Evolutionary conservation across 2,888 invertebrate genomes (phyloP).

Genomic region (Hymenopus coronatus): DNA sequence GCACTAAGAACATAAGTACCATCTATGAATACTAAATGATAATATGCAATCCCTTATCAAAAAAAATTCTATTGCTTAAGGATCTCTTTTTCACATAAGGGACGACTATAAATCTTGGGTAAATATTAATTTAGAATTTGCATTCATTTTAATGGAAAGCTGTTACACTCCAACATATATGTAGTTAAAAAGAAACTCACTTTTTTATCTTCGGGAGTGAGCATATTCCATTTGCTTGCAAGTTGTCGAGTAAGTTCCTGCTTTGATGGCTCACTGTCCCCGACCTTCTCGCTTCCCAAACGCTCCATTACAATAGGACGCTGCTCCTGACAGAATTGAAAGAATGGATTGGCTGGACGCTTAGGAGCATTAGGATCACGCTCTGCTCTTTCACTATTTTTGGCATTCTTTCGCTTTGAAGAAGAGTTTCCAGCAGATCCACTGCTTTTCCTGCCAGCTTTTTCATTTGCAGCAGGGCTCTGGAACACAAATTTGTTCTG

Average conservation of each 20-base stretch:
- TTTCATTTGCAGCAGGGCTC: conserved; percentile 12
- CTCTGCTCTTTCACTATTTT: conserved; percentile 46
- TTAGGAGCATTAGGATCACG: conserved; percentile 75
- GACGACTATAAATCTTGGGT: too few species aligned
- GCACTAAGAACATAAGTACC: too few species aligned
- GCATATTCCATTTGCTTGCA: conserved; percentile 70
- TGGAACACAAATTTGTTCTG: background rate
- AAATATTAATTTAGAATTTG: too few species aligned
- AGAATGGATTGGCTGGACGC: conserved; percentile 76
- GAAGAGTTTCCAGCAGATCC: background rate
- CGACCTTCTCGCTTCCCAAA: conserved; percentile 46
- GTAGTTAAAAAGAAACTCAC: conserved; percentile 45
- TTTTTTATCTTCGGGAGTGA: conserved; percentile 67
- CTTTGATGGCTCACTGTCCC: conserved; percentile 67
- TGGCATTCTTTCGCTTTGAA: conserved; percentile 36
- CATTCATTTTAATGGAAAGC: background rate
- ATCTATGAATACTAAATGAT: too few species aligned
- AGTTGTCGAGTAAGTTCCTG: conserved; percentile 73
- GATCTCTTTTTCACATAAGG: too few species aligned
- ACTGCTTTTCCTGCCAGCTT: conserved; percentile 12
- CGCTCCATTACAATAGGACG: conserved; percentile 60
- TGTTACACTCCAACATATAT: too few species aligned
- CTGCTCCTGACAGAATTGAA: conserved; percentile 77
- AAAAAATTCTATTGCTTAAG: too few species aligned
- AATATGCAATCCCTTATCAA: too few species aligned